These are phyloP conservation scores for Trachelus troglodyta DNA, from an alignment of 2,888 invertebrate genomes.

Conservation along the genomic window DNA sequence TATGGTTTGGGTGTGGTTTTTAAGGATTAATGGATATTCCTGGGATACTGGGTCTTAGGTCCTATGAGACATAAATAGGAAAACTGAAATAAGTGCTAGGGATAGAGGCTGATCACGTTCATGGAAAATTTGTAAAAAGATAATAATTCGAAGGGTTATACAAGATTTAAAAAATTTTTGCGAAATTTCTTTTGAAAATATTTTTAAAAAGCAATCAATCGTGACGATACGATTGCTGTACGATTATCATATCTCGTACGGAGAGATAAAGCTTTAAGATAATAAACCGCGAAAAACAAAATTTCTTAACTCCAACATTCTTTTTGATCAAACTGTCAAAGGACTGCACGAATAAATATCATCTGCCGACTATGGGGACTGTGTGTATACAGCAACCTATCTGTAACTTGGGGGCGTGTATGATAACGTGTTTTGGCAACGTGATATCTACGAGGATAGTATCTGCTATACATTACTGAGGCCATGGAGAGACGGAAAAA, in stretches of 20 bases:
- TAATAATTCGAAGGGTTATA: too few species aligned
- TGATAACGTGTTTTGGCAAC: slow-evolving; percentile 36
- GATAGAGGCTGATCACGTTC: too few species aligned
- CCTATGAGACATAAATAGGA: too few species aligned
- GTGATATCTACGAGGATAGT: slow-evolving; percentile 24
- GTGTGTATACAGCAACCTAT: not conserved
- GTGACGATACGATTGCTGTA: not conserved
- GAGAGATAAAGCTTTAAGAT: not conserved
- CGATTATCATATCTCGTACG: not conserved
- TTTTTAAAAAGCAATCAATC: too few species aligned
- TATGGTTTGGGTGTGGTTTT: too few species aligned
- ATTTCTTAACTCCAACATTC: not conserved
- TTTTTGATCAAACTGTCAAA: not conserved
- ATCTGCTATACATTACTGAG: not conserved
- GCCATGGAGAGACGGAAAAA: not conserved
- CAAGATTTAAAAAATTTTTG: too few species aligned
- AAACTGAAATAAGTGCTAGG: too few species aligned
- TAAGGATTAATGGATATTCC: too few species aligned
- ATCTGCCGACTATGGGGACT: not conserved
- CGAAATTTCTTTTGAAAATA: too few species aligned
- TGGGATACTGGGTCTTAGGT: too few species aligned
- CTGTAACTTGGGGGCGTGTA: slow-evolving; percentile 26
- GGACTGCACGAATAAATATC: not conserved
- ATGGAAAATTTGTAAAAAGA: too few species aligned
- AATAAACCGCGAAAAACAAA: not conserved